Evolutionary conservation across 2,113 vertebrate species (phyloP).

Genomic region (Grammomys dolichurus): DNA sequence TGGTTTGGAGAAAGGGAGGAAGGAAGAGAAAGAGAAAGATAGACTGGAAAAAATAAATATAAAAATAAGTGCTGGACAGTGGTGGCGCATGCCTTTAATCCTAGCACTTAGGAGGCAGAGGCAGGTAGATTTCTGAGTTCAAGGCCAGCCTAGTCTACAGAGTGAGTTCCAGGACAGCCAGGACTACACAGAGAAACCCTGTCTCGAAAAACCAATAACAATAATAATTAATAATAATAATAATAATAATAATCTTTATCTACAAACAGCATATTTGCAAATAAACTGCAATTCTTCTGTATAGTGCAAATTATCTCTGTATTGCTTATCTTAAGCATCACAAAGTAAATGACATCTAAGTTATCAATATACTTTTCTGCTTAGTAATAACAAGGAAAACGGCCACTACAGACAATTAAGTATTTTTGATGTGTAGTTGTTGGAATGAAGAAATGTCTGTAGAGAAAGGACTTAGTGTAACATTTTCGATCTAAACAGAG

Average conservation of each 20-base stretch:
- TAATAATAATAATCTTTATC: background rate
- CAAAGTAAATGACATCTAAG: background rate
- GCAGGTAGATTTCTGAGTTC: too few relatives aligned
- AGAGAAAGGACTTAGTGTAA: background rate
- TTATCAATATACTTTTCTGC: background rate
- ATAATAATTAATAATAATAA: too few relatives aligned
- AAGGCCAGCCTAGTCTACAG: too few relatives aligned
- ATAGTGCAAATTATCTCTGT: background rate
- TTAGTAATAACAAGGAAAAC: background rate
- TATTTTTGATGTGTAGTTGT: background rate
- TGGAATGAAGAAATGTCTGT: background rate
- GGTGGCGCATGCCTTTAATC: too few relatives aligned
- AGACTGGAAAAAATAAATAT: background rate
- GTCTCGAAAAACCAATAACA: too few relatives aligned
- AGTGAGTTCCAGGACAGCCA: too few relatives aligned
- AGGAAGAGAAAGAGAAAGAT: background rate
- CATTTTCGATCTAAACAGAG: background rate
- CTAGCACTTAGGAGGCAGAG: too few relatives aligned
- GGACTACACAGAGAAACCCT: too few relatives aligned
- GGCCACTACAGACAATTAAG: background rate
- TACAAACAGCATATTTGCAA: background rate
- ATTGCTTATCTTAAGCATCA: background rate
- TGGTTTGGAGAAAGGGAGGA: too few relatives aligned
- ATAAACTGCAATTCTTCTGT: background rate
- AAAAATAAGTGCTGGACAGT: background rate